Conservation (phyloP, 2,888 invertebrate species). For the Lochmaea capreae region DNA sequence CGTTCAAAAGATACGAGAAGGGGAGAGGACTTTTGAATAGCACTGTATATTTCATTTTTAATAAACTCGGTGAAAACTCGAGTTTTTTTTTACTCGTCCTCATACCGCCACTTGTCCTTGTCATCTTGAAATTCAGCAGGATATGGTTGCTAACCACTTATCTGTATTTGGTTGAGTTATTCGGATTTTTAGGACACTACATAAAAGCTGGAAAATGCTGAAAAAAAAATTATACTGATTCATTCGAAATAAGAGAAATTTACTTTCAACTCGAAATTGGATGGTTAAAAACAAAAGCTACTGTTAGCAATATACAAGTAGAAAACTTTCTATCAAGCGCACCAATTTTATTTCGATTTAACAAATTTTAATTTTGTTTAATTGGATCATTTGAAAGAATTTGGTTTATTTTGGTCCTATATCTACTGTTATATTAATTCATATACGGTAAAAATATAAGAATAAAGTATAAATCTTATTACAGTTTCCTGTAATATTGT, state of each 20-base stretch:
- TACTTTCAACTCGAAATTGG: neutral
- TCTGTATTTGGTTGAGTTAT: slow-evolving; percentile 9
- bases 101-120: slow-evolving; percentile 2
- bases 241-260: neutral
- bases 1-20: too few relatives aligned
- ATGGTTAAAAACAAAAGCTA: neutral
- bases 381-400: neutral
- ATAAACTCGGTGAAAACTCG: neutral
- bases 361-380: neutral
- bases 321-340: neutral
- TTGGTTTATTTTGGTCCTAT: too few relatives aligned
- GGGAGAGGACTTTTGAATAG: too few relatives aligned
- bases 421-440: too few relatives aligned
- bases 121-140: slow-evolving; percentile 15
- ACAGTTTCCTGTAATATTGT: too few relatives aligned
- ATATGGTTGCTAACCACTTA: neutral
- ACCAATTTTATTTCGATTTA: neutral
- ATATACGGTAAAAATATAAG: too few relatives aligned
- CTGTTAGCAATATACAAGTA: neutral
- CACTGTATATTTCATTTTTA: neutral
- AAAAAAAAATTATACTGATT: neutral
- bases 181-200: neutral
- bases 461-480: too few relatives aligned
- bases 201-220: neutral
- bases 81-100: neutral